These are phyloP conservation scores for Drosophila nigrodunni DNA, from an alignment of 1,140 invertebrate species.

Conservation along the genomic window DNA sequence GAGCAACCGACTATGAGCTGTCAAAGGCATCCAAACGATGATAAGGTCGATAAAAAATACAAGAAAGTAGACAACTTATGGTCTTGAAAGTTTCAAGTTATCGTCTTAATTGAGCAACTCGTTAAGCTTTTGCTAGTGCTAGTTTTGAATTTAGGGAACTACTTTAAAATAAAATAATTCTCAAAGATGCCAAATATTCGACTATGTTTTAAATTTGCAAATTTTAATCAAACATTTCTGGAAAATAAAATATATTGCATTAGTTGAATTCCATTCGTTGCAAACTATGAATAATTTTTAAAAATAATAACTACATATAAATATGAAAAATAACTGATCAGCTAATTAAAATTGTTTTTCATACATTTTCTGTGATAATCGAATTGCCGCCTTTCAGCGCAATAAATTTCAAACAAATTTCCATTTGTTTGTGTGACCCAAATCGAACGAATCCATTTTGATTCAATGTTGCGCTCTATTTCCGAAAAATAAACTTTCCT, in stretches of 20 bases:
- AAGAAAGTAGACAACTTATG: too few species aligned
- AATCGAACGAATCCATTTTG: conserved; percentile 45
- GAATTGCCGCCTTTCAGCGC: conserved; percentile 3
- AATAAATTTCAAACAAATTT: conserved; percentile 21
- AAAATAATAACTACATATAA: not conserved
- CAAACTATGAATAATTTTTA: not conserved
- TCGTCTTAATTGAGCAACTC: too few species aligned
- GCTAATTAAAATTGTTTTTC: conserved; percentile 14
- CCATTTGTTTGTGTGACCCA: conserved; percentile 56
- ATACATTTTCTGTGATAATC: not conserved
- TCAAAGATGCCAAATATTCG: too few species aligned
- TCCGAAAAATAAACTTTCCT: conserved; percentile 60
- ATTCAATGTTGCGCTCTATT: conserved; percentile 56
- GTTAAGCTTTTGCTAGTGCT: too few species aligned
- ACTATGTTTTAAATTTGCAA: too few species aligned
- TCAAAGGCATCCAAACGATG: not conserved
- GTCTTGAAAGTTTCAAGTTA: too few species aligned
- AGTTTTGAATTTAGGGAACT: too few species aligned
- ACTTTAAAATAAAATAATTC: too few species aligned
- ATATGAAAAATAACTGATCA: too few species aligned
- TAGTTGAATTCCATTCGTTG: too few species aligned
- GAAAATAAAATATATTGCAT: too few species aligned
- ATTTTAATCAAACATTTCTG: too few species aligned
- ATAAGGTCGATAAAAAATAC: not conserved
- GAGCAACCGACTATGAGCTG: not conserved